Conservation (phyloP, 2,797 vertebrate species). For the Mus caroli region DNA sequence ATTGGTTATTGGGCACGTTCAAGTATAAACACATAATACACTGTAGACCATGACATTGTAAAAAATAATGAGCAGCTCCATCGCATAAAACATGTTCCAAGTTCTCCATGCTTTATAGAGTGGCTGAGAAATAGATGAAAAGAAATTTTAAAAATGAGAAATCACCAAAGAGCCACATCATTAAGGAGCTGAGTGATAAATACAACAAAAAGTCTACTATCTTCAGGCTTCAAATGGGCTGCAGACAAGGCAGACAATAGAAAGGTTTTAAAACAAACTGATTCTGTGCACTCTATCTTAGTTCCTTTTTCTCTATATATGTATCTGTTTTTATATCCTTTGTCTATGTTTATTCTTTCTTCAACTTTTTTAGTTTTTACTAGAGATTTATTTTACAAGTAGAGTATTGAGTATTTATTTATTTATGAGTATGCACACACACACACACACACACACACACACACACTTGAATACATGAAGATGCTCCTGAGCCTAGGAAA, state of each 20-base stretch:
- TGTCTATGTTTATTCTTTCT: background rate
- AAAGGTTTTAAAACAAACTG: background rate
- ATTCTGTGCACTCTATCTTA: background rate
- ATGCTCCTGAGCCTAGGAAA: too few species aligned
- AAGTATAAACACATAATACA: background rate
- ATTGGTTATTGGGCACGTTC: background rate
- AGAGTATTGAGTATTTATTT: background rate
- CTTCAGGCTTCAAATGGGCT: background rate
- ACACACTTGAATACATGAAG: background rate
- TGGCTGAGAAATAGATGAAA: background rate
- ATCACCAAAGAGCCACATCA: background rate
- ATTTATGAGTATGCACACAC: too few species aligned
- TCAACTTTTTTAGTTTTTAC: background rate
- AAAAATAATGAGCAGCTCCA: background rate
- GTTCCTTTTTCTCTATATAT: background rate
- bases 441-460: too few species aligned
- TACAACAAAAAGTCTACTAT: background rate
- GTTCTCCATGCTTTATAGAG: background rate
- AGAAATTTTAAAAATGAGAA: conserved; percentile 1
- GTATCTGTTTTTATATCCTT: background rate
- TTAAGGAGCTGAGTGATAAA: background rate
- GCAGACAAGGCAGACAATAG: background rate
- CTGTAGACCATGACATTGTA: background rate
- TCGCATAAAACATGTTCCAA: background rate
- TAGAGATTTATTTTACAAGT: background rate